phyloP scores from a whole-genome alignment of 2,113 vertebrate species.

The Hirundichthys speculiger region DNA sequence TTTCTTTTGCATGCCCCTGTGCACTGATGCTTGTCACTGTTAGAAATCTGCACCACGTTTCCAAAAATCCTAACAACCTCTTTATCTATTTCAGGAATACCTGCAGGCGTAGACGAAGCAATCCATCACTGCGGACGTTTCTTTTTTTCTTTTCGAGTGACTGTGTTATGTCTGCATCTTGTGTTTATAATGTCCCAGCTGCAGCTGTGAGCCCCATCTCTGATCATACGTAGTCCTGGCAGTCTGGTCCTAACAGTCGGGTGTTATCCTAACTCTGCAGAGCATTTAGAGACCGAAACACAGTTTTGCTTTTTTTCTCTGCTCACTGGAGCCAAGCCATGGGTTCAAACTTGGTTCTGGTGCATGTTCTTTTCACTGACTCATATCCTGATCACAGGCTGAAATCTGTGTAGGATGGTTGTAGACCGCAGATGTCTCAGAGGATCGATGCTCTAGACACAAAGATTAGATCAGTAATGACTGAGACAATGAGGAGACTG shows the following conservation, averaged over 20 bases:
- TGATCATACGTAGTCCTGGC: too few relatives aligned
- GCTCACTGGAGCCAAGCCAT: neutral
- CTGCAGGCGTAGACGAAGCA: neutral
- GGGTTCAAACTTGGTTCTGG: slow-evolving; percentile 9
- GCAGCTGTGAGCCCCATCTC: slow-evolving; percentile 22
- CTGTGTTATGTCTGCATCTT: slow-evolving; percentile 34
- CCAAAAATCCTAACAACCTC: neutral
- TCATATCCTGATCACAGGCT: neutral
- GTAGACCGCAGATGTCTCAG: neutral
- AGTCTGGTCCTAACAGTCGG: neutral
- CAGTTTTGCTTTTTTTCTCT: neutral
- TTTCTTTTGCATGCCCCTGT: too few relatives aligned
- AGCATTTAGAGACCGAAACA: too few relatives aligned
- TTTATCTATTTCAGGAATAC: slow-evolving; percentile 3
- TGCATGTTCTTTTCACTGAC: neutral
- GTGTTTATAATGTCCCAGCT: slow-evolving; percentile 25
- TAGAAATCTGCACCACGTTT: neutral
- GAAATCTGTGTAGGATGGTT: slow-evolving; percentile 1
- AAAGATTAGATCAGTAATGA: neutral
- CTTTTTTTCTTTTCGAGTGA: neutral
- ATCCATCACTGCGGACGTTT: slow-evolving; percentile 1
- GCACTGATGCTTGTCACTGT: too few relatives aligned
- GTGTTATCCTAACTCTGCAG: slow-evolving; percentile 6
- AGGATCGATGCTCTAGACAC: slow-evolving; percentile 5
- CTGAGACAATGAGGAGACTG: neutral